These are phyloP conservation scores for Cataglyphis cursor DNA, from an alignment of 2,888 invertebrate genomes.

Conservation along the genomic window DNA sequence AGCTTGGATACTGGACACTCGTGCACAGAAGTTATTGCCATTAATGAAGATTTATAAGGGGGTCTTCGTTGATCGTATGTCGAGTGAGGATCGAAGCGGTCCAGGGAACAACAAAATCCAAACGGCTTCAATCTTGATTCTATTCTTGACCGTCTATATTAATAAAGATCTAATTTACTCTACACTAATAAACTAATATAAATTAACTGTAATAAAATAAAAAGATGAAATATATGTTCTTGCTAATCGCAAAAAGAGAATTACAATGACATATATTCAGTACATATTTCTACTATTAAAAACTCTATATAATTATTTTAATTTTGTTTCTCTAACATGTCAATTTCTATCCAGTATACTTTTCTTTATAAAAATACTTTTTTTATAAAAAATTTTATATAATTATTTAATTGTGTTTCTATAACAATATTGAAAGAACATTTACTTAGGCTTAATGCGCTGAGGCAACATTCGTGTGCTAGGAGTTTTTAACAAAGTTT, in stretches of 20 bases:
- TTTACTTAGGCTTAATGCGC: conserved; percentile 41
- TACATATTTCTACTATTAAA: not conserved
- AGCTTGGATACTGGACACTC: conserved; percentile 74
- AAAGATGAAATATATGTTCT: not conserved
- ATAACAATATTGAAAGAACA: not conserved
- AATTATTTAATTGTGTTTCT: not conserved
- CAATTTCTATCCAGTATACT: not conserved
- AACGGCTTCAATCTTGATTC: conserved; percentile 60
- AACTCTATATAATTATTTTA: conserved; percentile 10
- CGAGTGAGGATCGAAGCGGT: conserved; percentile 62
- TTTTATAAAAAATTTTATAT: not conserved
- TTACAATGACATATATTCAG: not conserved
- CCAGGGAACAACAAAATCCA: conserved; percentile 72
- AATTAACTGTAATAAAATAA: conserved; percentile 14
- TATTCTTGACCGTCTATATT: conserved; percentile 3
- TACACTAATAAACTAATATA: not conserved
- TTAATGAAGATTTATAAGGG: conserved; percentile 59
- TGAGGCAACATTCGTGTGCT: not conserved
- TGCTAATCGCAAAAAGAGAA: not conserved
- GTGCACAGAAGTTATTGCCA: conserved; percentile 50
- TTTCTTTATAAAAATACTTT: not conserved
- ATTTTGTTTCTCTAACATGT: not conserved
- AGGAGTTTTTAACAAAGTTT: not conserved
- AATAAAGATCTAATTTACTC: not conserved
- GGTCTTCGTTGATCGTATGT: conserved; percentile 64